These are phyloP conservation scores for Drosophila arizonae DNA, from an alignment of 1,140 invertebrate genomes.

Conservation along the genomic window DNA sequence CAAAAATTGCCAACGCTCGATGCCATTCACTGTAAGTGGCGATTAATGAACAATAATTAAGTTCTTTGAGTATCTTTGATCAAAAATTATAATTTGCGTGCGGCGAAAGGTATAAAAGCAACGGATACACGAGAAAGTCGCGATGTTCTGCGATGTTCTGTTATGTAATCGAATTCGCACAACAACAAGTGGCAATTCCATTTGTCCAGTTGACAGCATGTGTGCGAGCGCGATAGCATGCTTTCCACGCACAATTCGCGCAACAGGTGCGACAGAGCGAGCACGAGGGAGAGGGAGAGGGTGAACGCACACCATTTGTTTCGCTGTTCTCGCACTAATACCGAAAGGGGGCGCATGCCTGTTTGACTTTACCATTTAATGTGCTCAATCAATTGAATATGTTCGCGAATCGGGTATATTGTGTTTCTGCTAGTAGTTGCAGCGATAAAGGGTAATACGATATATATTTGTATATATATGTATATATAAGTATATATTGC, in stretches of 20 bases:
- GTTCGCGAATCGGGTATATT: not conserved
- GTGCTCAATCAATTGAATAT: not conserved
- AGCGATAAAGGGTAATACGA: not conserved
- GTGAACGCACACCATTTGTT: constrained; percentile 8
- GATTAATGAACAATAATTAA: not conserved
- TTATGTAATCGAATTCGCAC: constrained; percentile 59
- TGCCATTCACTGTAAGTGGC: constrained; percentile 37
- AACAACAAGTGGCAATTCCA: constrained; percentile 11
- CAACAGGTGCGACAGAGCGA: constrained; percentile 23
- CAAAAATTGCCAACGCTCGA: constrained; percentile 44
- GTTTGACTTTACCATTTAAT: constrained; percentile 2
- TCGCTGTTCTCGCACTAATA: constrained; percentile 11
- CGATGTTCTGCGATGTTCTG: constrained; percentile 14
- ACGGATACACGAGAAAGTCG: constrained; percentile 11
- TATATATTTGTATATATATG: not conserved
- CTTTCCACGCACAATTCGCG: not conserved
- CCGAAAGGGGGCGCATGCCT: constrained; percentile 29
- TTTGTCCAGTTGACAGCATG: not conserved
- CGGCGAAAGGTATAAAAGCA: not conserved
- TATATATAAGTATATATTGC: too few relatives aligned
- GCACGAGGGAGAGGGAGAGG: not conserved
- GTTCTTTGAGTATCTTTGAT: not conserved
- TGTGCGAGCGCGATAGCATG: constrained; percentile 36
- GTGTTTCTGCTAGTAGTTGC: not conserved
- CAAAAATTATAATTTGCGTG: not conserved